Evolutionary conservation across 2,888 invertebrate species (phyloP).

Genomic region (Leptinotarsa tumamoca): DNA sequence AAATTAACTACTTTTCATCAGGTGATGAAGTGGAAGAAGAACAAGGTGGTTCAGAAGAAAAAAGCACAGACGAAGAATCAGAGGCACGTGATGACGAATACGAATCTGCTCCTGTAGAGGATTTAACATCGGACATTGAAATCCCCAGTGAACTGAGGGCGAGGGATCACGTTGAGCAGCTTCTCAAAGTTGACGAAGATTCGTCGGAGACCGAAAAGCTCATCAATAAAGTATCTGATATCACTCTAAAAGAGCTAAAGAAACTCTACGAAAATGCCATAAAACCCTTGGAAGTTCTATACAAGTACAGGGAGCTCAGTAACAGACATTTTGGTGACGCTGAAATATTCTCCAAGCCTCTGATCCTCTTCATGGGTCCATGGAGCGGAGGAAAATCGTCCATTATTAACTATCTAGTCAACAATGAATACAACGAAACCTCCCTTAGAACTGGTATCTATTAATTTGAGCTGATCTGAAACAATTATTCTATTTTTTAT

Average conservation of each 20-base stretch:
- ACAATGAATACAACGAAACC: conserved; percentile 85
- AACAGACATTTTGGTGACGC: conserved; percentile 93
- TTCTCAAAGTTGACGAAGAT: conserved; percentile 84
- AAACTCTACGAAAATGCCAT: conserved; percentile 87
- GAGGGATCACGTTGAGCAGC: conserved; percentile 82
- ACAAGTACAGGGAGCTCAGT: conserved; percentile 92
- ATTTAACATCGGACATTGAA: conserved; percentile 74
- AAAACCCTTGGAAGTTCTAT: conserved; percentile 89
- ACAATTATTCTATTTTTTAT: conserved; percentile 32
- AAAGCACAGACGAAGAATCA: conserved; percentile 14
- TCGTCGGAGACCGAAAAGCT: conserved; percentile 78
- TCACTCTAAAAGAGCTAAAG: conserved; percentile 86
- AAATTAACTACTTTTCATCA: background rate
- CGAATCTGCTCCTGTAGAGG: conserved; percentile 67
- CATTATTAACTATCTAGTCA: conserved; percentile 91
- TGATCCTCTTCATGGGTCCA: conserved; percentile 94
- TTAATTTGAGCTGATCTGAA: conserved; percentile 10
- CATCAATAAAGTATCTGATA: conserved; percentile 79
- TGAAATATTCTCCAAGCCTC: conserved; percentile 93
- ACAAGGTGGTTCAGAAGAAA: conserved; percentile 3
- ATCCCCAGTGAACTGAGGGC: conserved; percentile 83
- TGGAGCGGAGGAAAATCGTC: conserved; percentile 97
- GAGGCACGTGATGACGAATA: conserved; percentile 35
- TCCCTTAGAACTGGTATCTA: conserved; percentile 85
- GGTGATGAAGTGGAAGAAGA: background rate